phyloP scores from a whole-genome alignment of 2,888 invertebrate genomes.

The Prosopocoilus inquinatus region DNA sequence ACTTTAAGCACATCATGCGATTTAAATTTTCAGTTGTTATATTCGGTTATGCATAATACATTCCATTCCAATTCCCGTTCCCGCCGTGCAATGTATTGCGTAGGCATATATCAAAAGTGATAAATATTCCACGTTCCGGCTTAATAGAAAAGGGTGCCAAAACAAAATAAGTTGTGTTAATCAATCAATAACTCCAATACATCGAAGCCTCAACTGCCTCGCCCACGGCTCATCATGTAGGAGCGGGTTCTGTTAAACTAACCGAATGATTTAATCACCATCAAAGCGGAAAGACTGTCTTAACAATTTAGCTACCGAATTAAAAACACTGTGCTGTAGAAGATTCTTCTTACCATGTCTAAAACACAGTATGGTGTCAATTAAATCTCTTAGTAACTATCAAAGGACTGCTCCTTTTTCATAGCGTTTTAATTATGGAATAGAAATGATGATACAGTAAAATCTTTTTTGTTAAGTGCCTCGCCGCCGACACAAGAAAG shows the following conservation, averaged over 20 bases:
- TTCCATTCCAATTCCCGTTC: no score
- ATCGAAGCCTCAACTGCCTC: constrained; percentile 25
- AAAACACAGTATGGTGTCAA: constrained; percentile 17
- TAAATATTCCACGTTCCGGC: no score
- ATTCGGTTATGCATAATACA: no score
- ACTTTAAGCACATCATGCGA: no score
- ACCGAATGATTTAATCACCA: constrained; percentile 52
- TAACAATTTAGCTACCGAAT: constrained; percentile 52
- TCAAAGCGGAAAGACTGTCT: constrained; percentile 51
- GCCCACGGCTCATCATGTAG: constrained; percentile 42
- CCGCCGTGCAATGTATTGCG: no score
- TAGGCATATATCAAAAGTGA: no score
- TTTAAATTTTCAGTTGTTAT: no score
- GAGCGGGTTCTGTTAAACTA: constrained; percentile 49
- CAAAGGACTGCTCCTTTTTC: constrained; percentile 17
- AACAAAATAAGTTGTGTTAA: constrained; percentile 42
- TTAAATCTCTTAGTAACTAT: constrained; percentile 19
- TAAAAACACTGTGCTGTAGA: constrained; percentile 36
- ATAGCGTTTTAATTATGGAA: constrained; percentile 18
- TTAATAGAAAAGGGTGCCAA: constrained; percentile 17
- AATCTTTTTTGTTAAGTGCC: constrained; percentile 8
- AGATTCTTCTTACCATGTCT: constrained; percentile 8
- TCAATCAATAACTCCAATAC: constrained; percentile 52
- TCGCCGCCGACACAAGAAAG: constrained; percentile 11
- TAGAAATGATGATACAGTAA: constrained; percentile 8